phyloP scores from a whole-genome alignment of 2,797 vertebrate genomes.

The Merluccius polli region DNA sequence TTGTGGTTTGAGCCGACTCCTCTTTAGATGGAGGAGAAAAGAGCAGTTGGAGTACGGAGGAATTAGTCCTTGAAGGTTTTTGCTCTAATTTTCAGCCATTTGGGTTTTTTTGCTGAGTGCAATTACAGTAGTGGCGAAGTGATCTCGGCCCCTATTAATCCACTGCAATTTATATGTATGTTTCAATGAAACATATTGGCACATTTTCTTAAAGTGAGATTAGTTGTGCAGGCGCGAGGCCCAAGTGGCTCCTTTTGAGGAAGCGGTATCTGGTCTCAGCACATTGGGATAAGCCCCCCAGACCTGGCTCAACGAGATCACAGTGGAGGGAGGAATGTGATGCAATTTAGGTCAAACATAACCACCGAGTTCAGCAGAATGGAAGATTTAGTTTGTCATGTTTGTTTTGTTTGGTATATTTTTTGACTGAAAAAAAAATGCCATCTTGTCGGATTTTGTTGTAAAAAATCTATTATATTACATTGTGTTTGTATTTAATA shows the following conservation, averaged over 20 bases:
- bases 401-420: neutral
- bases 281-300: conserved; percentile 63
- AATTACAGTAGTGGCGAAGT: conserved; percentile 60
- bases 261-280: conserved; percentile 66
- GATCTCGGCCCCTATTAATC: conserved; percentile 63
- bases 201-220: conserved; percentile 70
- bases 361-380: neutral
- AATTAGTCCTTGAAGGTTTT: conserved; percentile 57
- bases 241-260: conserved; percentile 60
- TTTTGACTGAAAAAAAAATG: neutral
- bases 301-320: conserved; percentile 48
- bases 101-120: conserved; percentile 33
- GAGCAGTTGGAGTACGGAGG: conserved; percentile 18
- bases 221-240: conserved; percentile 59
- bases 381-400: neutral
- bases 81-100: conserved; percentile 33
- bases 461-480: neutral
- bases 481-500: neutral
- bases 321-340: conserved; percentile 47
- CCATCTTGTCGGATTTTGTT: too few relatives aligned
- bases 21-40: conserved; percentile 30
- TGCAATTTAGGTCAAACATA: conserved; percentile 54
- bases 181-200: conserved; percentile 61
- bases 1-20: conserved; percentile 35
- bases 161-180: conserved; percentile 61